Evolutionary conservation across 2,113 vertebrate species (phyloP), one percentile per base, ranked within the genome.

Genomic region (Microtus pennsylvanicus): DNA sequence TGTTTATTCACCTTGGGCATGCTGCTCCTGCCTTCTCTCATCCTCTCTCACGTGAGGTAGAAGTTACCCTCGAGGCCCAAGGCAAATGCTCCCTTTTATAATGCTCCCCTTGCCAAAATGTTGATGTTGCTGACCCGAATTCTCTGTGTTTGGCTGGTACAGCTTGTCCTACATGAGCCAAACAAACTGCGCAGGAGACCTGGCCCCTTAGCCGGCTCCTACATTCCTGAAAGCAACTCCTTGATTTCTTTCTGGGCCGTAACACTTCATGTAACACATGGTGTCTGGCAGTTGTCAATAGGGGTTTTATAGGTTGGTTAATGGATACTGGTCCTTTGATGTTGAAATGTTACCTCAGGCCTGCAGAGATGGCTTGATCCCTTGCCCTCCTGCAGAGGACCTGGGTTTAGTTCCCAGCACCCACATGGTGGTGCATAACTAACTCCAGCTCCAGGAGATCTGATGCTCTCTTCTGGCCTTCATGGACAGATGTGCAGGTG

Each of bases 281-380:
- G 88, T 65, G 86, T 38, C 75, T 75, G n/a, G 55, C 78, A 89
- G 69, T 19, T 65, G 83, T 85, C 42, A 69, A 30, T 72, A 75
- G 50, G 45, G 58, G 70, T 45, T 77, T 88, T 89, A 87, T 75
- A 92, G 63, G 35, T 72, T 91, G 78, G 65, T 42, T 91, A 94
- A 86, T 94, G 94, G 94, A 33, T 74, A 77, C 69, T 86, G 72
- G 47, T 83, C 52, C 74, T 85, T 91, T 47, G 69, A 28, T 63
- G 89, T 38, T 78, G 87, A 94, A 78, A 90, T 63, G n/a, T 70
- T 91, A 75, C 93, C 70, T 75, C 72, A 42, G 69, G 21, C 12
- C 81, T 24, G n/a, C 26, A 38, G 55, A 63, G 80, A 58, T 58
- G 80, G 80, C 35, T 58, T 21, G 78, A 55, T 35, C 52, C 35